A percentile compares a stretch with the other conserved stretches of the same genome.
Evolutionary conservation across 2,888 invertebrate species (phyloP).

Genomic region (Drosophila bunnanda): DNA sequence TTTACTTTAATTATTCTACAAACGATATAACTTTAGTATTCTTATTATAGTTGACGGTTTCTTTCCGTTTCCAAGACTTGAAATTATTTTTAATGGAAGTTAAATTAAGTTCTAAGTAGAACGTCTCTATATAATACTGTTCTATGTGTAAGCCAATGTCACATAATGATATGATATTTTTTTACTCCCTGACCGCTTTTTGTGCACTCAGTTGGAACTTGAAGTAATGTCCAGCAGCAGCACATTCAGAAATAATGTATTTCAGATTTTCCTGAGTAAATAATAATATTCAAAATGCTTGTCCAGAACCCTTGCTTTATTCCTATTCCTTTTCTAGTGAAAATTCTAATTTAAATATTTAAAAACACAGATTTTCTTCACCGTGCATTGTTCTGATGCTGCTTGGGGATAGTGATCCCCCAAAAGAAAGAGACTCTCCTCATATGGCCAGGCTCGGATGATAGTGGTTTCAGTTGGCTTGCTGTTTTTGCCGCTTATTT

Average conservation of each 20-base stretch:
- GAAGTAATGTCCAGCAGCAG: too few species aligned
- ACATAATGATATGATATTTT: not conserved
- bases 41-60: too few species aligned
- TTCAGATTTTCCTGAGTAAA: not conserved
- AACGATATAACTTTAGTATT: too few species aligned
- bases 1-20: too few species aligned
- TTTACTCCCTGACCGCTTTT: not conserved
- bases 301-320: too few species aligned
- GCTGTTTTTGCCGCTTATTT: slow-evolving; percentile 33
- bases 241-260: not conserved
- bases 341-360: not conserved
- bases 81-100: not conserved
- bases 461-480: slow-evolving; percentile 28
- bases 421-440: slow-evolving; percentile 50
- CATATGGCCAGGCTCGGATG: slow-evolving; percentile 59
- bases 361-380: not conserved
- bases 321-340: not conserved
- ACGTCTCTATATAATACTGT: not conserved
- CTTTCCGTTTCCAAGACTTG: too few species aligned
- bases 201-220: slow-evolving; percentile 3
- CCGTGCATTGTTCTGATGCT: slow-evolving; percentile 36
- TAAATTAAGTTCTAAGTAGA: not conserved
- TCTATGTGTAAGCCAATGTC: not conserved
- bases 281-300: not conserved
- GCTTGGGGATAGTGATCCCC: slow-evolving; percentile 55